Evolutionary conservation across 2,888 invertebrate species (phyloP).

Genomic region (Phortica magna): DNA sequence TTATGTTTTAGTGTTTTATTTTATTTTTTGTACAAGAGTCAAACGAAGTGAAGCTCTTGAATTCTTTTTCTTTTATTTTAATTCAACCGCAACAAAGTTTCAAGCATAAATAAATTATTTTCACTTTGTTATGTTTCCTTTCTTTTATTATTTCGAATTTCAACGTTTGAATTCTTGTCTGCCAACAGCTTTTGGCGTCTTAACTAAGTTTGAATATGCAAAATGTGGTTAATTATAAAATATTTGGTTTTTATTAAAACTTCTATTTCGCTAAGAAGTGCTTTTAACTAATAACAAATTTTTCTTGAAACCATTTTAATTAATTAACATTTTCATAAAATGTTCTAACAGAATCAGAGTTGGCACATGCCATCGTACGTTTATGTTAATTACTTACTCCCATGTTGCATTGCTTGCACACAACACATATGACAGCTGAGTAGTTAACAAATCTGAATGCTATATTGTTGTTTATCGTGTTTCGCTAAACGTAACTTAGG

Average conservation of each 20-base stretch:
- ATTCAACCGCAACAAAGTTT: constrained; percentile 66
- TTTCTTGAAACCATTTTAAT: no score
- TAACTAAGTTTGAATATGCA: constrained; percentile 26
- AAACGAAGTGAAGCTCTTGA: neutral
- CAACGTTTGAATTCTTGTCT: neutral
- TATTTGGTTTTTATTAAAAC: constrained; percentile 21
- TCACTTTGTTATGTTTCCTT: constrained; percentile 31
- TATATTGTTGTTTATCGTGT: no score
- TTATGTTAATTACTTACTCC: no score
- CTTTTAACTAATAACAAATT: neutral
- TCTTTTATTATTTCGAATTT: constrained; percentile 43
- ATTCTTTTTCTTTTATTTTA: constrained; percentile 40
- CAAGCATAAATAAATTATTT: constrained; percentile 38
- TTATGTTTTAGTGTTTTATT: neutral
- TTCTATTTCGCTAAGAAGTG: neutral
- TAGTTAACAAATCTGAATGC: no score
- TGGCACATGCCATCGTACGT: no score
- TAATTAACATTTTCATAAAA: no score
- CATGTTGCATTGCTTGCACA: no score
- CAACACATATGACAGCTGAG: no score
- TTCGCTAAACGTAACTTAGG: no score
- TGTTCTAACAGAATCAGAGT: no score
- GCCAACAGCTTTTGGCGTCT: constrained; percentile 8
- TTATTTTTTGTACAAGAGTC: no score
- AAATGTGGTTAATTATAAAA: constrained; percentile 27